Evolutionary conservation across 1,140 invertebrate species (phyloP).

Genomic region (Lepidurus packardi): DNA sequence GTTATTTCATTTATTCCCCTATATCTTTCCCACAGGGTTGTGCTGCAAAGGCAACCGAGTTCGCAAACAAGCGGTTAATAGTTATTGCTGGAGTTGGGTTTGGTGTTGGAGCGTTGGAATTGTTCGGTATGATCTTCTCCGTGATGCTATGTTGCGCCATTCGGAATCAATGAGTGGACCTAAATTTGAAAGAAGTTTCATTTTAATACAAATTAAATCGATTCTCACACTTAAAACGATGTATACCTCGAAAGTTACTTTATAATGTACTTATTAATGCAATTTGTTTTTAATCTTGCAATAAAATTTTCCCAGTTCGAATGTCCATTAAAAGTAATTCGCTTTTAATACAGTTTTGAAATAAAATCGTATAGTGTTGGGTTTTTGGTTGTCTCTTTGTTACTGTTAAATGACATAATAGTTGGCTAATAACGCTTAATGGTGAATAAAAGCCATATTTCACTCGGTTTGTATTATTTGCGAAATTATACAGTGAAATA

Average conservation of each 20-base stretch:
- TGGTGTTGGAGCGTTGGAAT: slow-evolving; percentile 59
- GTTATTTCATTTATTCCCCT: too few species aligned
- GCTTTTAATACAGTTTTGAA: too few species aligned
- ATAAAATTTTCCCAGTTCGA: background rate
- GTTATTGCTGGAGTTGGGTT: slow-evolving; percentile 50
- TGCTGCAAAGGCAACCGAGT: slow-evolving; percentile 58
- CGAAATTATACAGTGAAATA: too few species aligned
- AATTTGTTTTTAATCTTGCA: background rate
- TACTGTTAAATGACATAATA: too few species aligned
- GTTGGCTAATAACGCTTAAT: too few species aligned
- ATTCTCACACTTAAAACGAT: too few species aligned
- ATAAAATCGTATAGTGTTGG: too few species aligned
- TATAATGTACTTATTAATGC: background rate
- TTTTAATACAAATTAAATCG: background rate
- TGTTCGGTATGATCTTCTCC: slow-evolving; percentile 70
- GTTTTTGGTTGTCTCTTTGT: too few species aligned
- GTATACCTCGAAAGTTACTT: too few species aligned
- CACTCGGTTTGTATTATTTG: too few species aligned
- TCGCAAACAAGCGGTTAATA: slow-evolving; percentile 54
- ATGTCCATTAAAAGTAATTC: background rate
- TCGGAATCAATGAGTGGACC: slow-evolving; percentile 43
- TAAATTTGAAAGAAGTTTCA: background rate
- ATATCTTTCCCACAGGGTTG: slow-evolving; percentile 56
- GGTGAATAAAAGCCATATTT: too few species aligned
- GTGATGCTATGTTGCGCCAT: slow-evolving; percentile 71